A percentile compares a stretch with the other conserved stretches of the same genome.
Conservation (phyloP, 1,140 invertebrate species). For the Temnothorax longispinosus region DNA sequence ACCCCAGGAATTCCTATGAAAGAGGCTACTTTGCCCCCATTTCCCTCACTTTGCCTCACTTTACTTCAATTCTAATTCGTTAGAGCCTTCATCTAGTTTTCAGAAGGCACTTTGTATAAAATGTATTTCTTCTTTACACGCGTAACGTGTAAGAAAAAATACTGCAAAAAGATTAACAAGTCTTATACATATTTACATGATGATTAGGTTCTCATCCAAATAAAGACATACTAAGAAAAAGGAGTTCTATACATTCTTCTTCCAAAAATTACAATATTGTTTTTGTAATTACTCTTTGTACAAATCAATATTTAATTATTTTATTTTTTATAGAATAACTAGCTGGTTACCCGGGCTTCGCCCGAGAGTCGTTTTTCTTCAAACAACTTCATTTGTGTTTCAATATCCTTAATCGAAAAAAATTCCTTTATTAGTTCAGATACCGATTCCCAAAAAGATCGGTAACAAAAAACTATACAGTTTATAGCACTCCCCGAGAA, state of each 20-base stretch:
- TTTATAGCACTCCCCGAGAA: too few relatives aligned
- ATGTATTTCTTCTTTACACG: background rate
- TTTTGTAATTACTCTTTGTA: background rate
- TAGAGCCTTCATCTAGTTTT: background rate
- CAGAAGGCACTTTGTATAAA: background rate
- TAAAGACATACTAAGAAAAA: background rate
- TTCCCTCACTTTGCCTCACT: constrained; percentile 39
- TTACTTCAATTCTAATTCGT: constrained; percentile 43
- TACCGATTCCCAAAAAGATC: too few relatives aligned
- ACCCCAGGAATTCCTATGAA: constrained; percentile 41
- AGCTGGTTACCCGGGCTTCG: too few relatives aligned
- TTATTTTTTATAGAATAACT: background rate
- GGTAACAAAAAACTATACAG: too few relatives aligned
- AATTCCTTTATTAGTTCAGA: too few relatives aligned
- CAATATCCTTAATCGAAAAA: too few relatives aligned
- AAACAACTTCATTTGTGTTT: too few relatives aligned
- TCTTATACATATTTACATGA: background rate
- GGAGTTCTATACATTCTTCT: background rate
- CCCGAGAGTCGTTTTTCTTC: too few relatives aligned
- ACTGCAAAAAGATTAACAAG: background rate
- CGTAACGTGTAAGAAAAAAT: background rate
- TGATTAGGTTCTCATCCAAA: background rate
- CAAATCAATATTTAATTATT: background rate
- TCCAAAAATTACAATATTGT: background rate
- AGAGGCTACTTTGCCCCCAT: constrained; percentile 36